Percentiles rank a stretch among this genome's conserved stretches.
phyloP scores from a whole-genome alignment of 2,797 vertebrate genomes.

The Anolis apletophallus region DNA sequence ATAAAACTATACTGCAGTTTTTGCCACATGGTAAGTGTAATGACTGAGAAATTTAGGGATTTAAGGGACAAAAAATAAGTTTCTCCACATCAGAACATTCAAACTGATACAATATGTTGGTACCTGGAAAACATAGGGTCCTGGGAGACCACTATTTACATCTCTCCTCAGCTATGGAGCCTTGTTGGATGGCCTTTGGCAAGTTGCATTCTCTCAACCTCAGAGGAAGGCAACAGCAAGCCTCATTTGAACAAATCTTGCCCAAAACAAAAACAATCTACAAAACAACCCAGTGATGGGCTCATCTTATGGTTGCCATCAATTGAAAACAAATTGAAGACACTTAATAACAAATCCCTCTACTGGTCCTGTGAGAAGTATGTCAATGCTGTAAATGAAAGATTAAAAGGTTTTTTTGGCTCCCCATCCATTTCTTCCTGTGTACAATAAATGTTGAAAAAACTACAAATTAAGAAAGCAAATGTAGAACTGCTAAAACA shows the following conservation, averaged over 20 bases:
- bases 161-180: no score
- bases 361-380: neutral
- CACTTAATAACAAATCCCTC: neutral
- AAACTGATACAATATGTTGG: neutral
- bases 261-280: no score
- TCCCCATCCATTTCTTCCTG: neutral
- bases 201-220: no score
- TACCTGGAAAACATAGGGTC: neutral
- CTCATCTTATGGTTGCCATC: no score
- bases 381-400: neutral
- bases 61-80: neutral
- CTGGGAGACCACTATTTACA: no score
- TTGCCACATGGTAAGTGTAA: neutral
- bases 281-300: no score
- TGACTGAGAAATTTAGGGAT: neutral
- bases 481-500: neutral
- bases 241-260: no score
- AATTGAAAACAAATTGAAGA: no score
- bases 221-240: no score
- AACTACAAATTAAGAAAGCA: neutral
- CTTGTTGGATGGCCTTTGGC: no score
- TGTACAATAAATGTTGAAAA: conserved; percentile 9
- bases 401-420: neutral
- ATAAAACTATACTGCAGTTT: neutral
- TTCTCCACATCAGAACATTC: neutral